Percentiles rank a stretch among this genome's conserved stretches.
Evolutionary conservation across 1,140 invertebrate genomes (phyloP).

Genomic region (Meteorus sp.): DNA sequence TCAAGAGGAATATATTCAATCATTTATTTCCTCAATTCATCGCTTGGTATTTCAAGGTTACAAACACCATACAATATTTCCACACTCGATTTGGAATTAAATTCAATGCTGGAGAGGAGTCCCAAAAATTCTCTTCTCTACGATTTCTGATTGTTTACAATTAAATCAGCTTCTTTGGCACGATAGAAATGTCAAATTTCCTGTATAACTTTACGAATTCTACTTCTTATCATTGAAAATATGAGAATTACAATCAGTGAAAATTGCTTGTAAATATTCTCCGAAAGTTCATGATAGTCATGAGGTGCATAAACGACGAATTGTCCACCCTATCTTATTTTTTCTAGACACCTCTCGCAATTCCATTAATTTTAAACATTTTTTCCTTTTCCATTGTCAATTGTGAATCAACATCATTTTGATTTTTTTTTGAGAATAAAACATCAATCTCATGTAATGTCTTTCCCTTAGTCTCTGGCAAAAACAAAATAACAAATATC

Average conservation of each 20-base stretch:
- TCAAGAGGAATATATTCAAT: no score
- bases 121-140: no score
- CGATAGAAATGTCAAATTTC: no score
- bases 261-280: neutral
- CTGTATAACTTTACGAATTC: neutral
- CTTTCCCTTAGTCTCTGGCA: slow-evolving; percentile 83
- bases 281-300: neutral
- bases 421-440: slow-evolving; percentile 53
- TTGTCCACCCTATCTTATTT: neutral
- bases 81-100: no score
- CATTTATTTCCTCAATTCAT: no score
- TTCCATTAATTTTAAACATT: slow-evolving; percentile 19
- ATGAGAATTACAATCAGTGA: neutral
- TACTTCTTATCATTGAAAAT: neutral
- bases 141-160: no score
- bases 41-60: no score
- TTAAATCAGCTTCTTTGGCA: no score
- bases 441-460: slow-evolving; percentile 73
- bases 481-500: slow-evolving; percentile 66
- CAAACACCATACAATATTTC: no score
- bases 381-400: slow-evolving; percentile 11
- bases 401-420: neutral
- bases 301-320: no score
- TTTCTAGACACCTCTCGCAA: neutral
- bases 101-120: no score